Base-by-base conservation (phyloP, 2,797 vertebrate species). In the Lepidocolaptes lacrymiger region DNA sequence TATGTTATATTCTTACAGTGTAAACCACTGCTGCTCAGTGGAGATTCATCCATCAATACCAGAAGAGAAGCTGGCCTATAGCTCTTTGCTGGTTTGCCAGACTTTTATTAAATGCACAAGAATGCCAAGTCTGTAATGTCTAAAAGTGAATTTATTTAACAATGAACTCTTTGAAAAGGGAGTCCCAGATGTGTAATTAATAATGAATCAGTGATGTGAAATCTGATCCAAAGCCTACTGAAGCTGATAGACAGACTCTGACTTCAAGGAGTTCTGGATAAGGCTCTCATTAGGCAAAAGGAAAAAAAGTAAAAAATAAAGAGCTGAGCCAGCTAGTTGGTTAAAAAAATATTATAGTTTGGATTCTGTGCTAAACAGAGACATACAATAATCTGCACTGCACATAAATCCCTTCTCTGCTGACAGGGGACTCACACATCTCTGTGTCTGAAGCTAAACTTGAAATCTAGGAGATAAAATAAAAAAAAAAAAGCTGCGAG, bases 91-190 rank as follows among this genome's bases (percentile, higher is more conserved):
- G 71, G 52, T 74, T 92, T 95, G 88, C 93, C 94, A 96, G 91
- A 93, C 85, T 93, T 95, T 85, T 96, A 97, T 96, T 94, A 95
- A 95, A 93, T 30, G 80, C 85, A 93, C 49, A 93, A 90, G 95
- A 95, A 96, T 85, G 94, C 86, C 86, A 97, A 94, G 86, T 89
- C 93, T 95, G 92, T 94, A 95, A 95, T 80, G 95, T 91, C 84
- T 95, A 85, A 96, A 96, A 96, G 71, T 92, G 92, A 93, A 97
- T 97, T 94, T 96, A 95, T 93, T 96, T 96, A 96, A 97, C 96
- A 96, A 96, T 93, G 95, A 95, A 91, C 88, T 94, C 93, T 96
- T 97, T 96, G 96, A 95, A 95, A 95, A 91, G 61, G 80, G 93
- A 96, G 77, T 93, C 96, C 93, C 96, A 96, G 88, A 95, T 96